Conservation (phyloP, 2,797 vertebrate species). For the Oryzias dopingdopingensis region DNA sequence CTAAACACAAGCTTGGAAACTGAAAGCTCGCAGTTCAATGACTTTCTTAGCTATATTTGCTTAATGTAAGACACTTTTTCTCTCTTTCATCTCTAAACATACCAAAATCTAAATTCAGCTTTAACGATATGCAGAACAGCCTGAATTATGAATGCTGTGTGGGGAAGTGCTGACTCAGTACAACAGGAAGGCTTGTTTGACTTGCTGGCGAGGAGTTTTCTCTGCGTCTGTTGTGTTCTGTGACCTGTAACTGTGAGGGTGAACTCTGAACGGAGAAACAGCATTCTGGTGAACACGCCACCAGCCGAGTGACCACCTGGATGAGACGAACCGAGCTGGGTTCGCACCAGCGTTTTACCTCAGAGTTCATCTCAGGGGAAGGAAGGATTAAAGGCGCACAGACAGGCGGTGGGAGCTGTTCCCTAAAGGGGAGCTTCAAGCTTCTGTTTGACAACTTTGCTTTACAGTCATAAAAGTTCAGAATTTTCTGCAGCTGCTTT, state of each 20-base stretch:
- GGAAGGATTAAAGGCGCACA: neutral
- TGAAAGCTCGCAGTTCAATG: no score
- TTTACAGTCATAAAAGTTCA: no score
- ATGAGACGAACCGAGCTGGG: slow-evolving; percentile 14
- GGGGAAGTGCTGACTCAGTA: no score
- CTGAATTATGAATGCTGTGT: no score
- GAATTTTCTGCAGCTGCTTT: no score
- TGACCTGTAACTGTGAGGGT: slow-evolving; percentile 34
- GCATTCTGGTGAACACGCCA: slow-evolving; percentile 51
- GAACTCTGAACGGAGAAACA: slow-evolving; percentile 17
- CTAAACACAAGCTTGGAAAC: no score
- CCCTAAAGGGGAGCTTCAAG: neutral
- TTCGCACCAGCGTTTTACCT: neutral
- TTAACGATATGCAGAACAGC: no score
- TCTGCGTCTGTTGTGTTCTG: slow-evolving; percentile 18
- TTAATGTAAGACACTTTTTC: no score
- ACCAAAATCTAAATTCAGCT: no score
- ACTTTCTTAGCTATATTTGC: no score
- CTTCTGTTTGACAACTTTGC: neutral
- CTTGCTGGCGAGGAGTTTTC: neutral
- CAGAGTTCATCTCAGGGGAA: slow-evolving; percentile 5
- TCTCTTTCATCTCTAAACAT: no score
- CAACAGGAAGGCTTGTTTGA: no score
- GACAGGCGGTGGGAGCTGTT: neutral
- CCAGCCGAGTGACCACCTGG: slow-evolving; percentile 57